Base-by-base conservation (phyloP, 1,140 invertebrate species). In the Pectinophora gossypiella region DNA sequence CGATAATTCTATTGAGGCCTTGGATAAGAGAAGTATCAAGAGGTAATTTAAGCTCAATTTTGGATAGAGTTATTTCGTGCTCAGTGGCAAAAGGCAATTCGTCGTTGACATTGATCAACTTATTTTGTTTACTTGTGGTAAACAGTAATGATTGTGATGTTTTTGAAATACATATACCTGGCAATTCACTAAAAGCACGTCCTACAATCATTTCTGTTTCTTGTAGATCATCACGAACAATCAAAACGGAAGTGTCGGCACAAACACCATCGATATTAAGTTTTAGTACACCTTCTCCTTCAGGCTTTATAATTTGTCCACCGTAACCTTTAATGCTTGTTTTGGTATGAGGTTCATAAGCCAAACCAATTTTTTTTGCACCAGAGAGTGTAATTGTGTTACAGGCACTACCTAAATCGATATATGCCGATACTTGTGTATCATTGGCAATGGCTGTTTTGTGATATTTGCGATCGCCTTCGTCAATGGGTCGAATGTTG, bases 331-430 rank as follows among this genome's bases (percentile, higher is more conserved):
- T 19, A 20, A 45, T 45, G 43, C 18, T 45, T 7, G 43, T 20
- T n/a, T 13, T 19, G 10, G 43, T 20, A 0, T 21, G 18, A 20
- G 18, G 9, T 21, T 19, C 20, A 16, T 20, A 45, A 7, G 18
- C n/a, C 3, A 38, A 13, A 38, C 36, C 36, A 7, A 38, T 38
- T 38, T 38, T 38, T 6, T 38, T 38, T 4, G 36, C 36, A 4
- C 4, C 36, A 3, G 36, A 38, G 3, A 10, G n/a, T n/a, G 47
- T 48, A 16, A 48, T 48, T 3, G 47, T 49, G 38, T 49, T 49
- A 13, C 48, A 36, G 2, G 48, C 48, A 13, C 48, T 49, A 21
- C 48, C 48, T 5, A 49, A 49, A 22, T 49, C 48, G 13, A 49
- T 38, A 20, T 49, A 49, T n/a, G 32, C 48, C 1, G 48, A 4